Base-by-base conservation (phyloP, 2,888 invertebrate genomes). In the Gari tellinella region DNA sequence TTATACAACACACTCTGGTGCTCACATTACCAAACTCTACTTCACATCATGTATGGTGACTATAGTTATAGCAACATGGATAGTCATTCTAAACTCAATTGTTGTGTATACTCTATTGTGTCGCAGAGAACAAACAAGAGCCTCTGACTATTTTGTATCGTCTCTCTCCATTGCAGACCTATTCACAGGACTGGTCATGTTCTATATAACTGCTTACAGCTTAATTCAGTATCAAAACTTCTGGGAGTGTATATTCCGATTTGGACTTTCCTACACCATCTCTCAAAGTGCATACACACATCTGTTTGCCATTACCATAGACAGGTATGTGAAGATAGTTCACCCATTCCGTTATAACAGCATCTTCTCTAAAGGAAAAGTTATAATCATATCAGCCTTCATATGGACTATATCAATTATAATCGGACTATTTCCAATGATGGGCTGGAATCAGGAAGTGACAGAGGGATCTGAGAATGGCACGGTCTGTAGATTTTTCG, bases 141-240 rank as follows among this genome's bases (percentile, higher is more conserved):
- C 75, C 2, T 66, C 81, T 2, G 80, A 83, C 64, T 65, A 73
- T n/a, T 80, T 77, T 58, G 63, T 83, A 15, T 55, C 73, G 23
- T 80, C 81, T 43, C 63, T 87, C 23, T 81, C 84, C 2, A 31
- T 82, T 12, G 82, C 86, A 0, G 86, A 87, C 65, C 21, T 81
- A 14, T 8, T 83, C 21, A 83, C 73, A 5, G 86, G 86, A 19
- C 19, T 86, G 3, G 63, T 81, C 17, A 55, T 87, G 25, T 15
- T 85, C 0, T 82, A 85, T 62, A 72, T 81, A 21, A 75, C 76
- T 4, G 43, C 69, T 8, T 85, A 86, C 76, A 83, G 76, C 72
- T 41, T 85, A 31, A 19, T 55, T 17, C 82, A 86, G 57, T 86
- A 70, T 40, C 86, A 87, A 63, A 72, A 80, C 26, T 55, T 65